A percentile compares a stretch with the other conserved stretches of the same genome.
phyloP scores from a whole-genome alignment of 2,797 vertebrate genomes.

The Yasuhikotakia modesta region DNA sequence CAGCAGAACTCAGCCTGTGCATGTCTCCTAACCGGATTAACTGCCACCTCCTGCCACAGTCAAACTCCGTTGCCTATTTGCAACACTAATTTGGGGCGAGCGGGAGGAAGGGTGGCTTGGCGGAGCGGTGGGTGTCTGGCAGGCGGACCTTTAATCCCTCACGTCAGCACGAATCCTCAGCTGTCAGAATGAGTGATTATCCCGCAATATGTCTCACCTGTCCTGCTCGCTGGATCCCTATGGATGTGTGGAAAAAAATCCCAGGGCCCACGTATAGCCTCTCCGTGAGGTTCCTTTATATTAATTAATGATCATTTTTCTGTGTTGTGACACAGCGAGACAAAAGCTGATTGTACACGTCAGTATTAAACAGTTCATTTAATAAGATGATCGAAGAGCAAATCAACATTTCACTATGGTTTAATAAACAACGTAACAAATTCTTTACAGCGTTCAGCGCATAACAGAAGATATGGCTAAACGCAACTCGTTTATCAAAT shows the following conservation, averaged over 20 bases:
- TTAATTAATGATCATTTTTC: conserved; percentile 55
- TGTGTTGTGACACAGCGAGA: conserved; percentile 7
- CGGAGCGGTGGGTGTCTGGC: conserved; percentile 16
- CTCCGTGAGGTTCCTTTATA: conserved; percentile 21
- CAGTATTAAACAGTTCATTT: conserved; percentile 31
- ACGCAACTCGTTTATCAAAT: conserved; percentile 43
- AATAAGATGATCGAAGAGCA: conserved; percentile 49
- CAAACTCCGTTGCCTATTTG: conserved; percentile 42
- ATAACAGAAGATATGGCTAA: conserved; percentile 37
- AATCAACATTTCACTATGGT: conserved; percentile 37
- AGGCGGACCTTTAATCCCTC: conserved; percentile 57
- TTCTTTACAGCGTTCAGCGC: conserved; percentile 1
- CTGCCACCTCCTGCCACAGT: conserved; percentile 35
- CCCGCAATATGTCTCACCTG: conserved; percentile 42
- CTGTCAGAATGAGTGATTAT: conserved; percentile 61
- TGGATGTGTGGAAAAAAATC: conserved; percentile 43
- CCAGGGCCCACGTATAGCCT: conserved; percentile 9
- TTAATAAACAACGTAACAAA: conserved; percentile 40
- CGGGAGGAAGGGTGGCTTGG: conserved; percentile 13
- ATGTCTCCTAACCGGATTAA: conserved; percentile 62
- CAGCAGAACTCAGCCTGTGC: conserved; percentile 48
- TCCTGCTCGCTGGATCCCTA: conserved; percentile 42
- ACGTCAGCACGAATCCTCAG: conserved; percentile 56
- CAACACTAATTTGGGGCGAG: conserved; percentile 52
- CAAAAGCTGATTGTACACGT: conserved; percentile 37